phyloP scores from a whole-genome alignment of 2,888 invertebrate species.

The Eupithecia subumbrata region DNA sequence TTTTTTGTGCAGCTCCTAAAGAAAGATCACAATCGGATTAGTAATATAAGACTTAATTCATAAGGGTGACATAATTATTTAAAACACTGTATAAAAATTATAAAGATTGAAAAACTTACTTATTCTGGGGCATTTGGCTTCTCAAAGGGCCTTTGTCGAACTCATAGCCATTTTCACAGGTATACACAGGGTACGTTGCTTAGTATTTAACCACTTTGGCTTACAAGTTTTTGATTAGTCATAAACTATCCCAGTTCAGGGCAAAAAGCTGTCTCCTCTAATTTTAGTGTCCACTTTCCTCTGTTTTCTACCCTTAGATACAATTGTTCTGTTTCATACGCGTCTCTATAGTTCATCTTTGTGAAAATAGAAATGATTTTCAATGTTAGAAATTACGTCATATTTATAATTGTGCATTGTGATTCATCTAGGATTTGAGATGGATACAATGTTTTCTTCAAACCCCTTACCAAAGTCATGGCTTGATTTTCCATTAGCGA shows the following conservation, averaged over 20 bases:
- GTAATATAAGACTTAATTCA: too few species aligned
- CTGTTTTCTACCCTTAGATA: too few species aligned
- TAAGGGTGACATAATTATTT: too few species aligned
- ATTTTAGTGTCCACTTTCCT: too few species aligned
- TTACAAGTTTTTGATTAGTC: background rate
- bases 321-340: background rate
- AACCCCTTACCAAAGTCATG: constrained; percentile 18
- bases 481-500: constrained; percentile 35
- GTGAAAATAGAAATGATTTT: background rate
- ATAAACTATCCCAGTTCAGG: background rate
- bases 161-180: background rate
- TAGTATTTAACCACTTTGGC: background rate
- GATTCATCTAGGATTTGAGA: background rate
- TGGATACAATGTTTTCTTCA: background rate
- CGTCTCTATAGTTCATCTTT: background rate
- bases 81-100: too few species aligned
- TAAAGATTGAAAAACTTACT: too few species aligned
- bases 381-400: background rate
- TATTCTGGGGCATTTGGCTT: background rate
- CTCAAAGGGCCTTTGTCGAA: background rate
- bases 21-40: too few species aligned
- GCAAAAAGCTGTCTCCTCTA: background rate
- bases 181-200: background rate
- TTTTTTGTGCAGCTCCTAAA: too few species aligned
- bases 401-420: background rate